These are phyloP conservation scores for Eurytoma californica DNA, from an alignment of 2,888 invertebrate species.

Conservation along the genomic window DNA sequence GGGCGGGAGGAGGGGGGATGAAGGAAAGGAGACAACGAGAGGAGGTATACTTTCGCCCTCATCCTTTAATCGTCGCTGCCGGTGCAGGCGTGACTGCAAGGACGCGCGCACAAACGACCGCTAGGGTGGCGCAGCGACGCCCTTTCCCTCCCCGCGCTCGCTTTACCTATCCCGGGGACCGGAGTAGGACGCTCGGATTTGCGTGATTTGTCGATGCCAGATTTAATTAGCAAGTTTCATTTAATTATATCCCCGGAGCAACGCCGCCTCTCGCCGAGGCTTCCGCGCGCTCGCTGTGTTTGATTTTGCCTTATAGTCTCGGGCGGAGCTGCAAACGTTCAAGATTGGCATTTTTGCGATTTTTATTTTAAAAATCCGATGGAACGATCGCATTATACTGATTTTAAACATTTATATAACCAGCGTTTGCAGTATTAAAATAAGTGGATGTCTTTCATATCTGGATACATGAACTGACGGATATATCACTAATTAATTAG, in stretches of 20 bases:
- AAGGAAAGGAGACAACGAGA: slow-evolving; percentile 28
- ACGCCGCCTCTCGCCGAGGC: background rate
- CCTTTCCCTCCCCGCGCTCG: background rate
- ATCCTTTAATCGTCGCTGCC: slow-evolving; percentile 47
- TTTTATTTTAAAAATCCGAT: too few species aligned
- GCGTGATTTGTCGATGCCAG: slow-evolving; percentile 64
- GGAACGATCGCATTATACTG: too few species aligned
- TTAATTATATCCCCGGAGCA: slow-evolving; percentile 61
- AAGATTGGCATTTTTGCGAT: too few species aligned
- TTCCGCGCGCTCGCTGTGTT: background rate
- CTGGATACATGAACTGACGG: too few species aligned
- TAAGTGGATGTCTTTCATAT: too few species aligned
- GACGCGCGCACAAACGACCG: slow-evolving; percentile 31
- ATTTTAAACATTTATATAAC: too few species aligned
- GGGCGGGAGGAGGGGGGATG: slow-evolving; percentile 3
- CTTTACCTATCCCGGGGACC: background rate
- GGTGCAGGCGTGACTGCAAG: slow-evolving; percentile 37
- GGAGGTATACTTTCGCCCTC: slow-evolving; percentile 42
- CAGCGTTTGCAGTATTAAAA: too few species aligned
- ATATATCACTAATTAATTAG: too few species aligned
- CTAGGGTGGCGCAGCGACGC: slow-evolving; percentile 1
- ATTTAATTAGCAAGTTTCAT: slow-evolving; percentile 70
- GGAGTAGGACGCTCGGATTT: slow-evolving; percentile 45
- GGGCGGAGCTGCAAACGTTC: too few species aligned
- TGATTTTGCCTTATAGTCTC: too few species aligned